Base-by-base conservation (phyloP, 2,797 vertebrate genomes). In the Chelmon rostratus region DNA sequence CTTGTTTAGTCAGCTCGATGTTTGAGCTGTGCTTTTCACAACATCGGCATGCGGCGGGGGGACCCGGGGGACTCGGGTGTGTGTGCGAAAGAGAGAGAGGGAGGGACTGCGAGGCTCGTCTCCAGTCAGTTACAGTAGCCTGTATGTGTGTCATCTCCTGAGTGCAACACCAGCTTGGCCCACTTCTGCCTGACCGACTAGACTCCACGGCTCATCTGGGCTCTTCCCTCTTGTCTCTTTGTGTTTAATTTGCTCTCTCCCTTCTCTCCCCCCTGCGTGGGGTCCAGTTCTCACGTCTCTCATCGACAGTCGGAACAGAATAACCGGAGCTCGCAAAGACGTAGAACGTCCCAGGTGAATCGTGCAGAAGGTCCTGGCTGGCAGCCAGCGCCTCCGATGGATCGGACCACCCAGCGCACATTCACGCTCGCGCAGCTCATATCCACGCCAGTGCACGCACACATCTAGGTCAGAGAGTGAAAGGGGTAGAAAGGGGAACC, bases 131-230 rank as follows among this genome's bases (percentile, higher is more conserved):
- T 78, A 56, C 79, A 83, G 77, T 72, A 56, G 79, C 78, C 73
- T 85, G 63, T 86, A 88, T 92, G 88, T 89, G 90, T 92, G 86
- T 91, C 88, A 89, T 88, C 87, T 89, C 86, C 76, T 83, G 91
- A 90, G 87, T 83, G 69, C 88, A 91, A 82, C 87, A 91, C 89
- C 90, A 91, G 91, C 88, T 89, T 92, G 92, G 91, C 92, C 92
- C 90, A 92, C 93, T 93, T 93, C 91, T 91, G 90, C 89, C 89
- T 93, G 87, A 89, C 86, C 87, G 88, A 90, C 88, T 90, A 89
- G 85, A 92, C 90, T 88, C 63, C 25, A 15, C 56, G 12, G 78
- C 86, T 88, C 86, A 87, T 92, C 84, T 83, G 81, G 76, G 73
- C 87, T 86, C 81, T 83, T 86, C 75, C 74, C 79, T 84, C 81